Percentiles rank a stretch among this genome's conserved stretches.
Conservation (phyloP, 2,888 invertebrate genomes). For the Enchytraeus crypticus region DNA sequence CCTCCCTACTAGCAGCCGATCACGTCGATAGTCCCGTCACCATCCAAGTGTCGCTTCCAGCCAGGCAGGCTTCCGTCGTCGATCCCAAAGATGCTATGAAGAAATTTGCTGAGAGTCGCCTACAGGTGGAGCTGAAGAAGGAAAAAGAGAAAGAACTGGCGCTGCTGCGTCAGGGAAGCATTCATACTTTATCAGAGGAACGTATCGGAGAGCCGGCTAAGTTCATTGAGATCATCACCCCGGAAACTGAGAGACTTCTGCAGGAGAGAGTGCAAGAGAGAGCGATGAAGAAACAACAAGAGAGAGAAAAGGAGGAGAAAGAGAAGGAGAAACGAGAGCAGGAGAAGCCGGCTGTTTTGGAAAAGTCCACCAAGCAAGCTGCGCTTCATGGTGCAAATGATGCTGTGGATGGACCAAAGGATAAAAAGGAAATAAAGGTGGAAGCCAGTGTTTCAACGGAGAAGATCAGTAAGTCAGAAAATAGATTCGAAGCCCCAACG, state of each 20-base stretch:
- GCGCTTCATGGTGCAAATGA: no score
- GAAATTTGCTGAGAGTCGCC: conserved; percentile 5
- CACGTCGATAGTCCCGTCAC: background rate
- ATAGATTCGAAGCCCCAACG: no score
- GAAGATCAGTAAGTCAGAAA: no score
- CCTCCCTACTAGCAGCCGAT: background rate
- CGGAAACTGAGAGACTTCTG: background rate
- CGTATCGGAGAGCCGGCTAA: background rate
- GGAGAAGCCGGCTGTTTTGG: background rate
- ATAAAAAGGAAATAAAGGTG: no score
- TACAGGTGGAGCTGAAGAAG: background rate
- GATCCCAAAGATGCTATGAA: background rate
- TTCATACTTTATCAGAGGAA: conserved; percentile 5
- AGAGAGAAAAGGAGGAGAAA: background rate
- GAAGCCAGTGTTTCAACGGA: no score
- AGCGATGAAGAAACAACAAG: background rate
- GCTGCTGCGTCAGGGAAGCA: conserved; percentile 1
- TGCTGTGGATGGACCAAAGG: no score
- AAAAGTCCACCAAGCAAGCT: no score
- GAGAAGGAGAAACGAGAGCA: background rate
- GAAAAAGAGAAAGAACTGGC: conserved; percentile 4
- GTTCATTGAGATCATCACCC: background rate
- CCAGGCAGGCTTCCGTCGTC: background rate
- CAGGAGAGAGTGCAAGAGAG: background rate
- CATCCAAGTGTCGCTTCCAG: no score